Percentiles rank a stretch among this genome's conserved stretches.
These are phyloP conservation scores for Holacanthus passer DNA, from an alignment of 2,113 vertebrate genomes.

Conservation along the genomic window DNA sequence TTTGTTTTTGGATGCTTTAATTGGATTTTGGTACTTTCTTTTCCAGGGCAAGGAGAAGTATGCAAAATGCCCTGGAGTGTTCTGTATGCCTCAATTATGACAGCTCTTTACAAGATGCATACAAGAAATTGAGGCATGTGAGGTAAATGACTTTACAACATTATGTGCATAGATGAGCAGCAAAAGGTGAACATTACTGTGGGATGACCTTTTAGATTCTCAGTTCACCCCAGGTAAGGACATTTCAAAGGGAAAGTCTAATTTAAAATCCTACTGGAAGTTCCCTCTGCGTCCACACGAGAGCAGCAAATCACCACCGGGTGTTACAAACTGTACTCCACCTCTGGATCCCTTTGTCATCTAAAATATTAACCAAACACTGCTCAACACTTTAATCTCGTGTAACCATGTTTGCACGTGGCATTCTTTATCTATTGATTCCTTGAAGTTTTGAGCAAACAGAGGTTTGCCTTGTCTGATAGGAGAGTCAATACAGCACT, in stretches of 20 bases:
- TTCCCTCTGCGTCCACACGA: conserved; percentile 30
- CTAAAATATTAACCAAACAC: background rate
- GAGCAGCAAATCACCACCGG: conserved; percentile 37
- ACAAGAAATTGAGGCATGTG: background rate
- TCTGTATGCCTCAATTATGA: background rate
- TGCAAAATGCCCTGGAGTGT: too few relatives aligned
- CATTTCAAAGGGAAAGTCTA: background rate
- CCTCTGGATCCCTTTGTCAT: background rate
- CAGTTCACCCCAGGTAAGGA: too few relatives aligned
- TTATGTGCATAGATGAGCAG: background rate
- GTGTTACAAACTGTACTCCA: background rate
- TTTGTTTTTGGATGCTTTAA: background rate
- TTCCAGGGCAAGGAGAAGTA: background rate
- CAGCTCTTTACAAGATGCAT: background rate
- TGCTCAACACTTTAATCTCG: background rate
- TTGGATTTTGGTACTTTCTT: background rate
- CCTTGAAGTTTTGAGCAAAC: conserved; percentile 31
- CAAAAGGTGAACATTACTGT: background rate
- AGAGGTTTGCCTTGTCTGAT: conserved; percentile 28
- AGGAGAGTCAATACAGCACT: conserved; percentile 1
- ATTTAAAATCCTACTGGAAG: background rate
- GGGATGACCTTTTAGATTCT: background rate
- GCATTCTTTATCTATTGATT: conserved; percentile 30
- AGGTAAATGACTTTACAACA: background rate
- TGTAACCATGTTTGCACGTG: conserved; percentile 10